Base-by-base conservation (phyloP, 2,113 vertebrate species). In the Asarcornis scutulata region DNA sequence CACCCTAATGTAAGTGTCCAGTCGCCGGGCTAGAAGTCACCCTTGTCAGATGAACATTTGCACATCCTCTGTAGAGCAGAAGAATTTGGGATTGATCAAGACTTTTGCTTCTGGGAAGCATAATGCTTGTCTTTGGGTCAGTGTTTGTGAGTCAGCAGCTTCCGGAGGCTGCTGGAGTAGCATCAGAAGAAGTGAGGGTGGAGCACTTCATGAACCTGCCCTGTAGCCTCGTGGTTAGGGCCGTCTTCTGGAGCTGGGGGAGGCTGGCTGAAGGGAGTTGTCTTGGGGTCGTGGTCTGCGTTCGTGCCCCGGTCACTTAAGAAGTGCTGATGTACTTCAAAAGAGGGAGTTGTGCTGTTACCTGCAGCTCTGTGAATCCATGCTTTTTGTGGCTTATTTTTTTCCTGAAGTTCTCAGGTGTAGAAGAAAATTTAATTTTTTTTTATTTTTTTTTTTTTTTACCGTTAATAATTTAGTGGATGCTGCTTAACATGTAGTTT, bases 401-500 rank as follows among this genome's bases (percentile, higher is more conserved):
- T 44, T 21, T n/a, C 44, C 26, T 18, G 9, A 76, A 87, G 27
- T 40, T 62, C 55, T 83, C 59, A 13, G 34, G 32, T 66, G 5
- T 44, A 6, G 32, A 60, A 89, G 16, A 8, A 48, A 13, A 21
- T 18, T 48, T 44, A 17, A 17, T 44, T 44, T 18, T 46, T 44
- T 7, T 7, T 44, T 44, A 36, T 8, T 14, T 64, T 27, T 22
- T 56, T 22, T 56, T 58, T 46, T 40, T 66, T 67, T 46, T 16
- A 12, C 10, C n/a, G 56, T 89, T 32, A 85, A 69, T 79, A 38
- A 40, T 94, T 85, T 69, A 69, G 50, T 36, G 76, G 18, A 16
- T 88, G 50, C 44, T 50, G 44, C 27, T 83, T 66, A 83, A 94
- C 62, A n/a, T 93, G 21, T 58, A 42, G 23, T 88, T 94, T 66